Percentiles rank a stretch among this genome's conserved stretches.
Conservation (phyloP, 1,140 invertebrate genomes). For the Drosophila teissieri region DNA sequence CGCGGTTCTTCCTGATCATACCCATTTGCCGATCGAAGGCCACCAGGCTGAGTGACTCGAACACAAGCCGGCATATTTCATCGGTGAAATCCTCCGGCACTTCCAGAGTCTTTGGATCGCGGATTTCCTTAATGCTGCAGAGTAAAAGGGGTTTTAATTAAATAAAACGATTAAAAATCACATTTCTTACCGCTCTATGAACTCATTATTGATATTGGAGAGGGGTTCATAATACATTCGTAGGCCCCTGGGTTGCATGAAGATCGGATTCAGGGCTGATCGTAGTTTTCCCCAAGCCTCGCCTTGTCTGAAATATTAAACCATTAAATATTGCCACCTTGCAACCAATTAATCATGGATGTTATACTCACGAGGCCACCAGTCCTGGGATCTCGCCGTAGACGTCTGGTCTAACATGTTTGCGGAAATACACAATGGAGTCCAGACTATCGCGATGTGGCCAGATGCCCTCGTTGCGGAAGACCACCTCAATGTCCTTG, state of each 20-base stretch:
- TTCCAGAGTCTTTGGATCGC: slow-evolving; percentile 86
- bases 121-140: slow-evolving; percentile 77
- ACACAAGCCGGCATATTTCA: slow-evolving; percentile 88
- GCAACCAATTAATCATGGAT: background rate
- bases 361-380: slow-evolving; percentile 45
- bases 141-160: slow-evolving; percentile 3
- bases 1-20: slow-evolving; percentile 57
- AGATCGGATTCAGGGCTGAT: slow-evolving; percentile 61
- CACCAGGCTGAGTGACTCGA: slow-evolving; percentile 89
- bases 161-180: background rate
- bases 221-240: slow-evolving; percentile 60
- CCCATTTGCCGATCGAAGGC: slow-evolving; percentile 88
- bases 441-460: slow-evolving; percentile 62
- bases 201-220: slow-evolving; percentile 67
- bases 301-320: slow-evolving; percentile 24
- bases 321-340: too few relatives aligned
- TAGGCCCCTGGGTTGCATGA: slow-evolving; percentile 65
- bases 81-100: slow-evolving; percentile 87
- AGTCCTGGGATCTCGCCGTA: slow-evolving; percentile 43
- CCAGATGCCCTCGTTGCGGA: slow-evolving; percentile 78
- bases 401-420: slow-evolving; percentile 43
- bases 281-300: slow-evolving; percentile 59
- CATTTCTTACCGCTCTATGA: slow-evolving; percentile 58
- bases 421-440: slow-evolving; percentile 56
- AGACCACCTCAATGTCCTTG: slow-evolving; percentile 66